These are phyloP conservation scores for Psammodynastes pulverulentus DNA, from an alignment of 2,113 vertebrate genomes.

Conservation along the genomic window DNA sequence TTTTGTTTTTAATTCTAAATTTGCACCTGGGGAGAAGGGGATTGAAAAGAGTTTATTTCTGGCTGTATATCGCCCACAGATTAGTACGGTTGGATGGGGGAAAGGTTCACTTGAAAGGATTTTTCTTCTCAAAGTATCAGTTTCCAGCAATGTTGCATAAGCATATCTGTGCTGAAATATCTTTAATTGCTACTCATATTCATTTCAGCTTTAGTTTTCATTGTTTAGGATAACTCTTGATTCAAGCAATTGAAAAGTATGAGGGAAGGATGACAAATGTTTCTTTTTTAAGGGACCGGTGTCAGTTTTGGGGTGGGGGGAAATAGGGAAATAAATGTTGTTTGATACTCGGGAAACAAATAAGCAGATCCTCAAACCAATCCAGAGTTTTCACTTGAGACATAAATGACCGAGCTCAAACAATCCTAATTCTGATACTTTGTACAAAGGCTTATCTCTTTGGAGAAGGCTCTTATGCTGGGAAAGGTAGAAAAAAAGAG, in stretches of 20 bases:
- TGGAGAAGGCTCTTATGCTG: no score
- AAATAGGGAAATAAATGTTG: neutral
- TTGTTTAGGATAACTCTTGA: neutral
- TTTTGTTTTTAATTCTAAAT: neutral
- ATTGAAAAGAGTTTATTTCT: neutral
- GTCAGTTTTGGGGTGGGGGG: neutral
- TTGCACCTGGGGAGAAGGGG: neutral
- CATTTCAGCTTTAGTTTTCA: neutral
- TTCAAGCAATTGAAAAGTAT: neutral
- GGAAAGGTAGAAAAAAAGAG: no score
- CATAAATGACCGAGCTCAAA: no score
- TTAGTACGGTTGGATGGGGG: neutral
- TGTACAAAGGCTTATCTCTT: no score
- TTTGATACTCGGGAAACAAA: no score
- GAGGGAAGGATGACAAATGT: neutral
- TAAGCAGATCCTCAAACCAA: no score
- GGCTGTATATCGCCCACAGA: neutral
- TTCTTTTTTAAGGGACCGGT: neutral
- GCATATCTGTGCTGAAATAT: neutral
- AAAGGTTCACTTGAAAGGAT: neutral
- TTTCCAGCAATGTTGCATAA: neutral
- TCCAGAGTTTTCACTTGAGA: no score
- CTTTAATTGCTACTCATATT: neutral
- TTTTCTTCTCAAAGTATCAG: neutral
- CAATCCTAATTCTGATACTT: no score